These are phyloP conservation scores for Steinernema hermaphroditum DNA, from an alignment of 2,888 invertebrate genomes.

Conservation along the genomic window DNA sequence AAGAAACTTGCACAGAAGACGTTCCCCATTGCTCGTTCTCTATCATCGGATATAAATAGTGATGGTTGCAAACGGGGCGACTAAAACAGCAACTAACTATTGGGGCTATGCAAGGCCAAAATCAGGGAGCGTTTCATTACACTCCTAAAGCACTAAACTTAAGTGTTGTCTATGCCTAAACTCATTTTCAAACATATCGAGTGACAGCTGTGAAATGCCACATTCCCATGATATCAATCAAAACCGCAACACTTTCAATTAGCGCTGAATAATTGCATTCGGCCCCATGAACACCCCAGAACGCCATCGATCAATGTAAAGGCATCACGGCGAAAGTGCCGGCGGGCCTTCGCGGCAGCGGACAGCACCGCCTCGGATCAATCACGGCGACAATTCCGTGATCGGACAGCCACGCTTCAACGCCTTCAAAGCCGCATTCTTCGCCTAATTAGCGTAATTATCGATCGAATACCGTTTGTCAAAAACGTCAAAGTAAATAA, in stretches of 20 bases:
- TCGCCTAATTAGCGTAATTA: neutral
- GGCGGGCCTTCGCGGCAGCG: neutral
- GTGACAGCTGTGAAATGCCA: too few relatives aligned
- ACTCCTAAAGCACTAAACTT: too few relatives aligned
- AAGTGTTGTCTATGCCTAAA: too few relatives aligned
- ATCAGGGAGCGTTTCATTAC: too few relatives aligned
- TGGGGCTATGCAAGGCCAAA: too few relatives aligned
- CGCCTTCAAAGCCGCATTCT: neutral
- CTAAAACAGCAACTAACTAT: too few relatives aligned
- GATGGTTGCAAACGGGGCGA: too few relatives aligned
- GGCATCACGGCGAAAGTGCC: neutral
- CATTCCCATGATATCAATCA: neutral
- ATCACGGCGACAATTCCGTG: conserved; percentile 4
- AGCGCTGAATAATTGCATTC: neutral
- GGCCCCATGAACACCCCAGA: neutral
- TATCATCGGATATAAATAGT: too few relatives aligned
- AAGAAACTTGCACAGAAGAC: too few relatives aligned
- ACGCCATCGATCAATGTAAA: conserved; percentile 24
- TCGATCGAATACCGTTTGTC: neutral
- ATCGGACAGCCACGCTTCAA: neutral
- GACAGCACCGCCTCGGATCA: neutral
- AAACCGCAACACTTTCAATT: conserved; percentile 17
- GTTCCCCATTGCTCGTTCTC: too few relatives aligned
- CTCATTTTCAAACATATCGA: too few relatives aligned
- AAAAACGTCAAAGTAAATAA: too few relatives aligned